Evolutionary conservation across 2,888 invertebrate species (phyloP).

Genomic region (Morinoia aosen): DNA sequence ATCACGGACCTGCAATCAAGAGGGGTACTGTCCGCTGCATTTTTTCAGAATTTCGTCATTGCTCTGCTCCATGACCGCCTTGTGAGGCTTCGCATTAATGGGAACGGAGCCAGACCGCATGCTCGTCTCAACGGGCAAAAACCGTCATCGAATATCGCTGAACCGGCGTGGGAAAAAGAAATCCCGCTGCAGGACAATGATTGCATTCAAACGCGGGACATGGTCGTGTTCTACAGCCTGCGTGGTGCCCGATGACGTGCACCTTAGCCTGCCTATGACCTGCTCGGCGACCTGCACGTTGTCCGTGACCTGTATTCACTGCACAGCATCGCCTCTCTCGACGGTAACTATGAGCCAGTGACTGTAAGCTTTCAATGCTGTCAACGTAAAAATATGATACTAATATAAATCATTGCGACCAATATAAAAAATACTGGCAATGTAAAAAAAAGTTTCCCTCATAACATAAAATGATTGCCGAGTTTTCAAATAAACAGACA

Average conservation of each 20-base stretch:
- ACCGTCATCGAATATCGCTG: conserved; percentile 2
- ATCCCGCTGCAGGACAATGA: neutral
- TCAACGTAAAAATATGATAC: too few relatives aligned
- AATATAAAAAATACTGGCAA: too few relatives aligned
- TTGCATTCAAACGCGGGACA: neutral
- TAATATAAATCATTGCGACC: too few relatives aligned
- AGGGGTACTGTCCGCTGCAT: neutral
- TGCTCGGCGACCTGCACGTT: neutral
- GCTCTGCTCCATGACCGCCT: neutral
- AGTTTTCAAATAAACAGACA: too few relatives aligned
- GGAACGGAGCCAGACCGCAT: neutral
- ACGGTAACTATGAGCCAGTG: neutral
- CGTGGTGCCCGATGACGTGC: neutral
- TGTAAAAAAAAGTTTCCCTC: too few relatives aligned
- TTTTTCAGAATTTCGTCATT: neutral
- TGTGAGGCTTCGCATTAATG: neutral
- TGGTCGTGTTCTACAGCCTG: neutral
- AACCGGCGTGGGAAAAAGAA: conserved; percentile 4
- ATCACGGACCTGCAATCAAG: neutral
- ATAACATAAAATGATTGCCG: too few relatives aligned
- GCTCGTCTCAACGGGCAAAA: neutral
- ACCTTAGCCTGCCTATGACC: neutral
- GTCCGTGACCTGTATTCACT: conserved; percentile 2
- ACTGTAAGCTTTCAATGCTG: too few relatives aligned
- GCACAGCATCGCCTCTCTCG: neutral